These are phyloP conservation scores for Sebastes iracundus DNA, from an alignment of 2,797 vertebrate species.

Conservation along the genomic window DNA sequence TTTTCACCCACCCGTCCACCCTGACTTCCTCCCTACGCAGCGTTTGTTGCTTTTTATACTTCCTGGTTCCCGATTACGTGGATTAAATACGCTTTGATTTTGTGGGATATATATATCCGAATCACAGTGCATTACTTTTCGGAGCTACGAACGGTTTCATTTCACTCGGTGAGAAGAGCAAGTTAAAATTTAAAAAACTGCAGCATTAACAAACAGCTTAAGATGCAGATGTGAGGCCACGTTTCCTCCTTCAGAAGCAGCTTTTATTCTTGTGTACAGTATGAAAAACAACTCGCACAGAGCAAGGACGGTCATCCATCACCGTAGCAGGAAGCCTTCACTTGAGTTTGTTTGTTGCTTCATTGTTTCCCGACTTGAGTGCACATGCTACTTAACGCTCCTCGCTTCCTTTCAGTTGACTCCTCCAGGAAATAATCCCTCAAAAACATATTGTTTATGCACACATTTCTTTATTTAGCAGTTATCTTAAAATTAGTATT, in stretches of 20 bases:
- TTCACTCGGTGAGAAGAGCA: no score
- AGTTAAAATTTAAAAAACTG: neutral
- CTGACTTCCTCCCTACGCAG: no score
- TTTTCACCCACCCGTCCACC: no score
- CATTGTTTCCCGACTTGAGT: constrained; percentile 53
- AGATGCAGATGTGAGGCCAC: neutral
- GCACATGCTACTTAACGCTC: constrained; percentile 31
- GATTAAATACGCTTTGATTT: no score
- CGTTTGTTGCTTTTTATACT: no score
- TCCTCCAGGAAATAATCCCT: constrained; percentile 46
- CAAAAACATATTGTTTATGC: constrained; percentile 18
- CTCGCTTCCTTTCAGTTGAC: constrained; percentile 18
- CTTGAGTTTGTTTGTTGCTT: constrained; percentile 48
- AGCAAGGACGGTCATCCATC: constrained; percentile 5
- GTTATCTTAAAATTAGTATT: neutral
- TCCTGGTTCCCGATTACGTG: no score
- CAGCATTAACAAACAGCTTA: neutral
- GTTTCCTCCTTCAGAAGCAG: neutral
- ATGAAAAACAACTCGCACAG: constrained; percentile 10
- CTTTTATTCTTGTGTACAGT: neutral
- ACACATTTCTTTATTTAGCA: neutral
- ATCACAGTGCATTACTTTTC: no score
- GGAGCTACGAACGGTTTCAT: no score
- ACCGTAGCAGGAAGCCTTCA: constrained; percentile 52
- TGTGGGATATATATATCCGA: no score